phyloP scores from a whole-genome alignment of 2,888 invertebrate species.

The Caenorhabditis sp. region DNA sequence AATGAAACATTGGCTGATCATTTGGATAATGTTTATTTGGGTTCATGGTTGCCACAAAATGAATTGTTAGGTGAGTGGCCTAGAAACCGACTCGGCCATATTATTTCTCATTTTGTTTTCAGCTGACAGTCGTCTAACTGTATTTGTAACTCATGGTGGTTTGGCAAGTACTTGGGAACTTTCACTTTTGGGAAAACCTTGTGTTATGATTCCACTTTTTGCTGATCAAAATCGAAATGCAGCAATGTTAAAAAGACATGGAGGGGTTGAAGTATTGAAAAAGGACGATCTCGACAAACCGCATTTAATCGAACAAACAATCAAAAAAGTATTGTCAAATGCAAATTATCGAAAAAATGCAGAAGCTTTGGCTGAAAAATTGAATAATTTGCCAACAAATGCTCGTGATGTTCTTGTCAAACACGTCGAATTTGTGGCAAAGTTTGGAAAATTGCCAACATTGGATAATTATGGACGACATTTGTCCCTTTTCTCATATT shows the following conservation, averaged over 20 bases:
- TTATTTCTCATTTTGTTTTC: not conserved
- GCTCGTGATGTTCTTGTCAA: conserved; percentile 46
- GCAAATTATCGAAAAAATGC: conserved; percentile 27
- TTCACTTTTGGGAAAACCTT: conserved; percentile 24
- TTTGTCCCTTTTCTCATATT: conserved; percentile 9
- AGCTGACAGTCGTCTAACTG: conserved; percentile 14
- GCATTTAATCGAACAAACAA: conserved; percentile 2
- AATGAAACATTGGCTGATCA: conserved; percentile 15
- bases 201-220: conserved; percentile 31
- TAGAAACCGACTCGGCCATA: too few relatives aligned
- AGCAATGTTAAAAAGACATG: conserved; percentile 37
- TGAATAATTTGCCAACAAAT: conserved; percentile 42
- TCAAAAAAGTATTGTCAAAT: conserved; percentile 6
- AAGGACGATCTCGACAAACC: conserved; percentile 39
- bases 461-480: conserved; percentile 16
- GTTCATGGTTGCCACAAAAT: conserved; percentile 53
- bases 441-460: conserved; percentile 25
- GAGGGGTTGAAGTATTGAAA: conserved; percentile 28
- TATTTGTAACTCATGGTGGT: conserved; percentile 36
- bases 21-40: conserved; percentile 47
- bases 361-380: conserved; percentile 31
- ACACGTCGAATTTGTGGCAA: conserved; percentile 22
- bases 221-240: conserved; percentile 32
- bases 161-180: conserved; percentile 16
- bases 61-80: conserved; percentile 46